Base-by-base conservation (phyloP, 2,797 vertebrate species). In the Aulostomus chinensis region DNA sequence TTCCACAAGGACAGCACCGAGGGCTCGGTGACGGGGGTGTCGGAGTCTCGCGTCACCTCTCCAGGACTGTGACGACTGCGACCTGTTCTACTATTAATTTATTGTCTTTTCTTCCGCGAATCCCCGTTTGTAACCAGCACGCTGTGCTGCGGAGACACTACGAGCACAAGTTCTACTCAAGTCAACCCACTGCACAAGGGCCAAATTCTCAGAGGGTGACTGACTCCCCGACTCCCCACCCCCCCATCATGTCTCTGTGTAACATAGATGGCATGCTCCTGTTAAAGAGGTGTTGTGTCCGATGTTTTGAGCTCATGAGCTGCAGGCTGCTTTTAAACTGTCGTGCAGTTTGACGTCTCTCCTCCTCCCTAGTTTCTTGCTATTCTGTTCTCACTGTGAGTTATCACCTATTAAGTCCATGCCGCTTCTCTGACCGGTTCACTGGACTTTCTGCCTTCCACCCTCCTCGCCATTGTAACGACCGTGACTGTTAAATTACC, bases 391-490 rank as follows among this genome's bases (percentile, higher is more conserved):
- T 80, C 76, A 80, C 84, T 84, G 86, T 86, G 84, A 86, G 59
- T 72, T 74, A n/a, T 74, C 78, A 61, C 75, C 63, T 73, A 33
- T 62, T 26, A 60, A 78, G 84, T 77, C 82, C 65, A 25, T 8
- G 22, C 67, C 24, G 18, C 64, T 51, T 39, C 45, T 68, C 73
- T 2, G 32, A 65, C 69, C 26, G 67, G 54, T 58, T 72, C 14
- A 37, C 62, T 68, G 73, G 85, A 80, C 79, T 78, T 78, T 55
- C 68, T 76, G 81, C 85, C 78, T 85, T 83, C 61, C 65, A 54
- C 53, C n/a, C 40, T 65, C 58, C 43, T 63, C 42, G 47, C 54
- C 68, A 39, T 68, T 56, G 43, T 70, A 71, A 78, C 20, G 68
- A 83, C 81, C 48, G 15, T 68, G 80, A 86, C 80, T 84, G 81